Evolutionary conservation across 2,888 invertebrate species (phyloP).

Genomic region (Habroteleia sp.): DNA sequence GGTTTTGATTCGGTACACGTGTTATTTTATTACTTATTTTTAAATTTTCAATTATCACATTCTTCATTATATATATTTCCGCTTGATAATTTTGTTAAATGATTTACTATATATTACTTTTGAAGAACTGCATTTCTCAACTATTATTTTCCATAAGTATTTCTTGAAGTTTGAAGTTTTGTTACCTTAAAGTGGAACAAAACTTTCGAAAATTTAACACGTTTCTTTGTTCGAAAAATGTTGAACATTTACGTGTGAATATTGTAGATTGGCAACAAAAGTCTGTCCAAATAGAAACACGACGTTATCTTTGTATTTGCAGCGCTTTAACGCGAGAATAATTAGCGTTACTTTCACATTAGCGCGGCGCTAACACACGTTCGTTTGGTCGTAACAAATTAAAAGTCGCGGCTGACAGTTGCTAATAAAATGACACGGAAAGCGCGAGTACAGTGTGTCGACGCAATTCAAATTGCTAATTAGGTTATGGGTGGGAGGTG

Average conservation of each 20-base stretch:
- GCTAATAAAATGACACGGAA: slow-evolving; percentile 25
- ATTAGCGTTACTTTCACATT: slow-evolving; percentile 58
- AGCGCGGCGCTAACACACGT: slow-evolving; percentile 33
- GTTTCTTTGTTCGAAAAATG: slow-evolving; percentile 13
- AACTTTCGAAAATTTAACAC: slow-evolving; percentile 39
- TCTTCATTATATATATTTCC: too few relatives aligned
- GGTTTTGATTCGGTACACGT: too few relatives aligned
- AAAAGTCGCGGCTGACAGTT: slow-evolving; percentile 21
- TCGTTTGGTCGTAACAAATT: slow-evolving; percentile 28
- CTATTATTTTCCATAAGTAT: too few relatives aligned
- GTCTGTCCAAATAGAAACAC: slow-evolving; percentile 46
- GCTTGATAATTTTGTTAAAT: too few relatives aligned
- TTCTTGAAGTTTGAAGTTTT: neutral
- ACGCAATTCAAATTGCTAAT: slow-evolving; percentile 29
- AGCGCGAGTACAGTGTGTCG: slow-evolving; percentile 1
- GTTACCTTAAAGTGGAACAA: slow-evolving; percentile 10
- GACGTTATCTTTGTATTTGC: slow-evolving; percentile 21
- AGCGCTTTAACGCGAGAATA: slow-evolving; percentile 27
- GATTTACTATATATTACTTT: too few relatives aligned
- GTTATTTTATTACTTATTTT: too few relatives aligned
- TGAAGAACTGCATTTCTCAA: too few relatives aligned
- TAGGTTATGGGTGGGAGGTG: neutral
- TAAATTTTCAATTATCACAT: too few relatives aligned
- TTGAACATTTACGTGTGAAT: slow-evolving; percentile 8
- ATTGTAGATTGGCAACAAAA: slow-evolving; percentile 34